Base-by-base conservation (phyloP, 2,797 vertebrate genomes). In the Tiaroga cobitis region DNA sequence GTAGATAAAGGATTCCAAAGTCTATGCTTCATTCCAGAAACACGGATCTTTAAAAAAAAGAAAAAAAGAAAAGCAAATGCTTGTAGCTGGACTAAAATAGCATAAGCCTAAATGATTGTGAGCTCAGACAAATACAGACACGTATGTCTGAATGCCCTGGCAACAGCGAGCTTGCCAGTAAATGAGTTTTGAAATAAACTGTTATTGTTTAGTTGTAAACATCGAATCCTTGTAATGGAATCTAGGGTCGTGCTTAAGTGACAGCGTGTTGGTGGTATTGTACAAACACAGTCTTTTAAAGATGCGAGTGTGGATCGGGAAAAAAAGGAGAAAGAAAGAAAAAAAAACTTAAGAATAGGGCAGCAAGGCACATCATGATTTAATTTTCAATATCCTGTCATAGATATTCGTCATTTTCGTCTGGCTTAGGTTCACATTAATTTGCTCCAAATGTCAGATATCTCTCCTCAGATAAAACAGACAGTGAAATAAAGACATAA, bases 1-100 rank as follows among this genome's bases (percentile, higher is more conserved):
- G 90, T 93, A 94, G 95, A 96, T 96, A 95, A 96, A 94, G 94
- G 94, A 95, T 95, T 94, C 92, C 89, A 93, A 91, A 93, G 93
- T 93, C 92, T 92, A 92, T 93, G 95, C 92, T 92, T 88, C 91
- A 92, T 90, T 92, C 93, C 93, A 92, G 93, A 94, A 95, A 95
- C 93, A 94, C 94, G 91, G 94, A 96, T 95, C 94, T 93, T 94
- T 94, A 94, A 94, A 94, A 94, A 92, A 94, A 93, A 94, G 93
- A 94, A 75, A 85, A 46, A 70, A 95, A 94, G 34, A 69, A 29
- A 56, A 79, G n/a, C 32, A 73, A 74, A 73, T 92, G 91, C 92
- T 91, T 92, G 86, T 90, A 90, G 92, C 92, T 91, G 90, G 94
- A 94, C 94, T 93, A 95, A 96, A 96, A 96, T 95, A 94, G 93